phyloP scores from a whole-genome alignment of 2,888 invertebrate genomes.

The Tipula confusa region DNA sequence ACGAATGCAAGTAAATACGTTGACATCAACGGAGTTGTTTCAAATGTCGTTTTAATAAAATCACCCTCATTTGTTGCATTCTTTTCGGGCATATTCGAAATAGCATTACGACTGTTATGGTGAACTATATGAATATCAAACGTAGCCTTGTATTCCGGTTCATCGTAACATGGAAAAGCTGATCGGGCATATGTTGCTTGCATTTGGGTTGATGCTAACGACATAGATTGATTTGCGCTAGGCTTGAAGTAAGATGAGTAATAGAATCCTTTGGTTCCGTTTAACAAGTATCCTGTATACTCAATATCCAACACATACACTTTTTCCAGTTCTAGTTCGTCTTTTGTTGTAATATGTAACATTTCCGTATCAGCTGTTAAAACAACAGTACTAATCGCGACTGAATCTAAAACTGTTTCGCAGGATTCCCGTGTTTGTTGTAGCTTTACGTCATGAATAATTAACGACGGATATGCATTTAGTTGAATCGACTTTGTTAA shows the following conservation, averaged over 20 bases:
- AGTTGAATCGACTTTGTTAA: too few relatives aligned
- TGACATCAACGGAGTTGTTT: conserved; percentile 62
- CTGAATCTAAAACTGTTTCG: too few relatives aligned
- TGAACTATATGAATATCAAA: conserved; percentile 61
- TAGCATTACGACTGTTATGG: conserved; percentile 45
- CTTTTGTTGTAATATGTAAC: too few relatives aligned
- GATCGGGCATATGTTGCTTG: conserved; percentile 62
- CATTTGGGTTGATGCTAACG: conserved; percentile 62
- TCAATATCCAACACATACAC: too few relatives aligned
- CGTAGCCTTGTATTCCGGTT: conserved; percentile 63
- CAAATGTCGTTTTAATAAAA: conserved; percentile 48
- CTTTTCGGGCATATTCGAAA: conserved; percentile 52
- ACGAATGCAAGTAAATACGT: conserved; percentile 80
- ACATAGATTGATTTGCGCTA: conserved; percentile 37
- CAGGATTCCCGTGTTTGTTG: too few relatives aligned
- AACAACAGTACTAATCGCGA: too few relatives aligned
- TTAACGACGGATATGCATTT: too few relatives aligned
- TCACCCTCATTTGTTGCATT: conserved; percentile 33
- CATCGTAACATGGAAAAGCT: conserved; percentile 76
- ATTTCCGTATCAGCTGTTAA: too few relatives aligned
- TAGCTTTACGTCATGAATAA: too few relatives aligned
- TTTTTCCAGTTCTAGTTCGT: too few relatives aligned
- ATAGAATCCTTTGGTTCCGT: conserved; percentile 60
- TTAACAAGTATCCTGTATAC: too few relatives aligned
- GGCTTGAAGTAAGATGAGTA: conserved; percentile 50